Evolutionary conservation across 2,888 invertebrate genomes (phyloP).

Genomic region (Tenthredo amoena): DNA sequence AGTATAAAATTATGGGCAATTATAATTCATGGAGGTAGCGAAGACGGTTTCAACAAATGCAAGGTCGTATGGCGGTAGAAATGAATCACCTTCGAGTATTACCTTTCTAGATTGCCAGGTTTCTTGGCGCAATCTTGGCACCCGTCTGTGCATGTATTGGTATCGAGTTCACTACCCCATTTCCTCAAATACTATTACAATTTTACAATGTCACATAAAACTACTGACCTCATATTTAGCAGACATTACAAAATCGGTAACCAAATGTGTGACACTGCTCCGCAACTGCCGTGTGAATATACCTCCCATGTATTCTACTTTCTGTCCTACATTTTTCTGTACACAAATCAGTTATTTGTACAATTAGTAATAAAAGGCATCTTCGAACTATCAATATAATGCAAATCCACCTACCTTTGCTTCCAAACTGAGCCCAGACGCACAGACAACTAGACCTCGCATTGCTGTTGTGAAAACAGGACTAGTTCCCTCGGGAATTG

Average conservation of each 20-base stretch:
- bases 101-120: not conserved
- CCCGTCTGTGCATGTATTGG: not conserved
- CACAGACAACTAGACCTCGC: conserved; percentile 85
- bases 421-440: conserved; percentile 80
- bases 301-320: conserved; percentile 89
- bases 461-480: conserved; percentile 92
- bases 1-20: conserved; percentile 13
- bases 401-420: conserved; percentile 76
- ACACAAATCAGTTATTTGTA: conserved; percentile 54
- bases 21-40: not conserved
- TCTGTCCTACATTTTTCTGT: conserved; percentile 82
- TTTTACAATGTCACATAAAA: conserved; percentile 9
- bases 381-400: not conserved
- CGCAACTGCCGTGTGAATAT: conserved; percentile 83
- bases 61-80: no score
- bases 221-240: conserved; percentile 86
- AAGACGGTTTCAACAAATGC: not conserved
- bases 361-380: not conserved
- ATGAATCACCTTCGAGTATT: no score
- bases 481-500: conserved; percentile 87
- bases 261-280: conserved; percentile 88
- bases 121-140: not conserved
- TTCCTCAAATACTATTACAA: not conserved
- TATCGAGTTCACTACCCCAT: not conserved
- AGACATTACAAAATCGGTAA: conserved; percentile 88